Evolutionary conservation across 2,888 invertebrate genomes (phyloP).

Genomic region (Isoperla grammatica): DNA sequence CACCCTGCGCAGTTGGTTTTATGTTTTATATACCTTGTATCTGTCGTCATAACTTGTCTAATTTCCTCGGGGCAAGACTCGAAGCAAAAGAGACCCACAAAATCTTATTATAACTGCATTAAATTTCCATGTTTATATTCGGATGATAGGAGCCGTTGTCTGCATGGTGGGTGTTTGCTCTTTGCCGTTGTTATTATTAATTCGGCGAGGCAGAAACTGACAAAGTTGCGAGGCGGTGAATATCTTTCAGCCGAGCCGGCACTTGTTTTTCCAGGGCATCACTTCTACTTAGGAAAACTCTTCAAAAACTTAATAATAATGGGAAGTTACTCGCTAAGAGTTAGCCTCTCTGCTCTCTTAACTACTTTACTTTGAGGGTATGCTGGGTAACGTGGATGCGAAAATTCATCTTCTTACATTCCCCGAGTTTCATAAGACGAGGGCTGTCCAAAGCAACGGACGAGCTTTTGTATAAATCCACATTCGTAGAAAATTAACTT

Average conservation of each 20-base stretch:
- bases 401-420: slow-evolving; percentile 8
- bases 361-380: slow-evolving; percentile 5
- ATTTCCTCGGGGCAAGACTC: background rate
- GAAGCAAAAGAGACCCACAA: slow-evolving; percentile 1
- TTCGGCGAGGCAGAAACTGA: slow-evolving; percentile 22
- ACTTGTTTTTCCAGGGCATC: slow-evolving; percentile 26
- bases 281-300: slow-evolving; percentile 26
- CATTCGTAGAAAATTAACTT: no score
- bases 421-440: no score
- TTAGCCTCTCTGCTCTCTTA: slow-evolving; percentile 4
- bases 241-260: slow-evolving; percentile 8
- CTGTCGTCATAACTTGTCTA: no score
- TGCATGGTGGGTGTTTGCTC: slow-evolving; percentile 3
- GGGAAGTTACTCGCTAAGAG: slow-evolving; percentile 18
- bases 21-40: no score
- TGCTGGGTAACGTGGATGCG: background rate
- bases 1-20: no score
- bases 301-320: slow-evolving; percentile 26
- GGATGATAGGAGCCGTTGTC: slow-evolving; percentile 12
- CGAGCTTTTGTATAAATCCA: no score
- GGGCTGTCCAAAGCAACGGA: no score
- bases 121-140: slow-evolving; percentile 28
- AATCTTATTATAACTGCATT: slow-evolving; percentile 28
- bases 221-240: slow-evolving; percentile 22
- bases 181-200: slow-evolving; percentile 24